A percentile compares a stretch with the other conserved stretches of the same genome.
Evolutionary conservation across 1,140 invertebrate genomes (phyloP).

Genomic region (Drosophila simulans): DNA sequence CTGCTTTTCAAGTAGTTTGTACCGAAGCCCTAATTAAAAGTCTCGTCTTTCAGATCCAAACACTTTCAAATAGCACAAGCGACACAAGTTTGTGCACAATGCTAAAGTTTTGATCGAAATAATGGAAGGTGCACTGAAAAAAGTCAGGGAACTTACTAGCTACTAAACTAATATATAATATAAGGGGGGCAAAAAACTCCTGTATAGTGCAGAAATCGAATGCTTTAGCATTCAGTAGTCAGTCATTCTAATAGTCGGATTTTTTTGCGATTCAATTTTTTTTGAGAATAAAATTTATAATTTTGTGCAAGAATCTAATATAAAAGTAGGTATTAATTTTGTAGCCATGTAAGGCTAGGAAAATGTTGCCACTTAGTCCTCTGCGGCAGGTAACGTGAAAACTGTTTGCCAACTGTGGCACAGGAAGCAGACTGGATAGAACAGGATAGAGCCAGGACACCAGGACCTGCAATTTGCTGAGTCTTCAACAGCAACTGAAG

Average conservation of each 20-base stretch:
- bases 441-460: constrained; percentile 16
- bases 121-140: constrained; percentile 2
- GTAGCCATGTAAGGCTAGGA: constrained; percentile 3
- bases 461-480: constrained; percentile 45
- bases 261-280: no score
- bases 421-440: constrained; percentile 28
- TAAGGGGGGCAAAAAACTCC: no score
- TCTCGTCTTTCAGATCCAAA: constrained; percentile 27
- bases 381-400: constrained; percentile 44
- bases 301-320: no score
- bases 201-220: no score
- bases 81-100: constrained; percentile 21
- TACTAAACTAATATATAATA: background rate
- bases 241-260: no score
- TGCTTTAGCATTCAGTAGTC: no score
- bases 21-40: constrained; percentile 33
- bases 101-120: constrained; percentile 20
- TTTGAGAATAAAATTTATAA: no score
- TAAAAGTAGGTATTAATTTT: background rate
- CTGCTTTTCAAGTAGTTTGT: constrained; percentile 12
- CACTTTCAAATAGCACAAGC: constrained; percentile 24
- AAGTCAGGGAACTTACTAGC: background rate
- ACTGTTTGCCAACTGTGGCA: constrained; percentile 33
- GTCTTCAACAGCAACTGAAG: constrained; percentile 25
- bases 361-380: constrained; percentile 36